Evolutionary conservation across 2,113 vertebrate genomes (phyloP), one percentile per base, ranked within the genome.

Genomic region (Daubentonia madagascariensis): DNA sequence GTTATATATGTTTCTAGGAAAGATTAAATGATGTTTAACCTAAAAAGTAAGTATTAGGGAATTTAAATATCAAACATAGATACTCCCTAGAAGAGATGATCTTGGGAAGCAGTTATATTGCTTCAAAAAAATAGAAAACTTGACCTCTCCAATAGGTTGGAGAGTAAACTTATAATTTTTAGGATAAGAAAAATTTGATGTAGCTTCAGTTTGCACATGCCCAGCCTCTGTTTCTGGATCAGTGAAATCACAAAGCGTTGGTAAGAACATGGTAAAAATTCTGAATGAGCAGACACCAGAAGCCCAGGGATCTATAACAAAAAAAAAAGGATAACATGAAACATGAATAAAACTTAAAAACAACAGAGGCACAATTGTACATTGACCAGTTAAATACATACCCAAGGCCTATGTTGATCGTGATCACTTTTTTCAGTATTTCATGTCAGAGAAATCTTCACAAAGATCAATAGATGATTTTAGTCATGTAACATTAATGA

Each of bases 31-130:
- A 94, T 1, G 8, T 79, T 95, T 95, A 91, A 89, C 4, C 3
- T 78, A 7, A 5, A 94, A 97, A 95, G 45, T 90, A 59, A 43
- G 89, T 91, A 85, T 65, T 92, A 91, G 70, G 90, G 95, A 75
- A 2, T 6, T 28, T 6, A 81, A 91, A 28, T 59, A 95, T 1
- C 18, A 96, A 95, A 89, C 11, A 88, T 7, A 54, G 17, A 65
- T 9, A 75, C 8, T 43, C 1, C 59, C 65, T 85, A 20, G 63
- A 87, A 83, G 76, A 72, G 23, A 85, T 25, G 72, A 83, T 96
- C n/a, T 54, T 91, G n/a, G 48, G 84, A 93, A 89, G 5, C 40
- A 90, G 3, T 40, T 70, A 70, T 12, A 22, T 18, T 95, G 37
- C 54, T 94, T 52, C 18, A 63, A 79, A 54, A 68, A 89, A 81